Evolutionary conservation across 1,140 invertebrate genomes (phyloP).

Genomic region (Pogonomyrmex californicus): DNA sequence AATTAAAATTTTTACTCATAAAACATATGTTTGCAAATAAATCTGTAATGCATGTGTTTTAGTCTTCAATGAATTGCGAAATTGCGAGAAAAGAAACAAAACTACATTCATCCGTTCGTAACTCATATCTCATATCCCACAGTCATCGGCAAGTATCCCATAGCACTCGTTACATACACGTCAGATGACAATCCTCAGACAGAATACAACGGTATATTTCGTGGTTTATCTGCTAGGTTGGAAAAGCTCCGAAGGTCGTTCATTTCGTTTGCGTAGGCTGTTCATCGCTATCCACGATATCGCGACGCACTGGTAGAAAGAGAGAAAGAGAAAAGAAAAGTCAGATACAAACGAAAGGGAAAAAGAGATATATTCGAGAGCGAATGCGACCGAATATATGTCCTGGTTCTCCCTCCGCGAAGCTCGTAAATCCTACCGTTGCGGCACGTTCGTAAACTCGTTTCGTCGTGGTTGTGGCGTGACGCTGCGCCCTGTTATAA

Average conservation of each 20-base stretch:
- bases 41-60: not conserved
- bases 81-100: constrained; percentile 8
- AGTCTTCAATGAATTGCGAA: not conserved
- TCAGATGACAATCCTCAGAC: constrained; percentile 33
- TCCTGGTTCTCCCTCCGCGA: constrained; percentile 2
- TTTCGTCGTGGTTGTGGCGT: constrained; percentile 42
- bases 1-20: not conserved
- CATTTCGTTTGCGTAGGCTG: constrained; percentile 46
- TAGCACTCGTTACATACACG: constrained; percentile 23
- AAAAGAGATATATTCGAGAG: constrained; percentile 43
- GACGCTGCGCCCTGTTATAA: constrained; percentile 72
- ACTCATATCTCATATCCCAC: not conserved
- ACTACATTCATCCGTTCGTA: constrained; percentile 32
- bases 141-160: constrained; percentile 9
- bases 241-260: constrained; percentile 42
- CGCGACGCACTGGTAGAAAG: not conserved
- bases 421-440: constrained; percentile 68
- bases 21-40: constrained; percentile 8
- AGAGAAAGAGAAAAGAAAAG: constrained; percentile 13
- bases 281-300: constrained; percentile 49
- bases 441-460: constrained; percentile 63
- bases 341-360: not conserved
- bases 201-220: constrained; percentile 60
- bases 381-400: constrained; percentile 31
- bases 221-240: constrained; percentile 54